Conservation (phyloP, 1,140 invertebrate genomes). For the Bilobella aurantiaca region DNA sequence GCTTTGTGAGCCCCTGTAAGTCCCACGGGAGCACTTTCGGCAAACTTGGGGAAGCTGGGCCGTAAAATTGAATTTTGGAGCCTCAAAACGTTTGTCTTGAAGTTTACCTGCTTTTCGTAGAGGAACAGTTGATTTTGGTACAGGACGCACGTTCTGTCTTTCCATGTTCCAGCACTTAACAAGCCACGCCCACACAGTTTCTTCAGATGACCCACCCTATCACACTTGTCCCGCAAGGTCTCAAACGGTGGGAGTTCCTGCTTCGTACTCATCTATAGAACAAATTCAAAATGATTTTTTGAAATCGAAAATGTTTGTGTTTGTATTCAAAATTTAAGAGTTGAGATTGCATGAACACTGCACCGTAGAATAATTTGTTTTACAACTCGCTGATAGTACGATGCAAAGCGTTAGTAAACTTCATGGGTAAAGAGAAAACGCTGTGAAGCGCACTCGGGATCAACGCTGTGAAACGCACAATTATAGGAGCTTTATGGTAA, state of each 20-base stretch:
- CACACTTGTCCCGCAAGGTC: not conserved
- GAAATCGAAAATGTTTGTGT: not conserved
- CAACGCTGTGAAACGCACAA: too few relatives aligned
- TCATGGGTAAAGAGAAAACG: too few relatives aligned
- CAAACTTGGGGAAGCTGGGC: not conserved
- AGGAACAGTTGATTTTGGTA: constrained; percentile 37
- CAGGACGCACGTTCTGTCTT: constrained; percentile 37
- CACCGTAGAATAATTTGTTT: too few relatives aligned
- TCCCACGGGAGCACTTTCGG: not conserved
- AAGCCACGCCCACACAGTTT: constrained; percentile 38
- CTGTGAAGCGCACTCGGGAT: too few relatives aligned
- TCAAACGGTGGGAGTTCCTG: not conserved
- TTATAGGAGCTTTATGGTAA: too few relatives aligned
- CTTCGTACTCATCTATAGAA: not conserved
- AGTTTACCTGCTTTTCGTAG: constrained; percentile 38
- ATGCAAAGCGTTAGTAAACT: too few relatives aligned
- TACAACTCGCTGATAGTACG: too few relatives aligned
- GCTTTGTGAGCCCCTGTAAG: not conserved
- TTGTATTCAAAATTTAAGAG: not conserved
- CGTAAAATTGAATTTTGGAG: too few relatives aligned
- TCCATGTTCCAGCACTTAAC: constrained; percentile 38
- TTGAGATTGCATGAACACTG: not conserved
- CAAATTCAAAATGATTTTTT: too few relatives aligned
- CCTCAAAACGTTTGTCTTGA: not conserved
- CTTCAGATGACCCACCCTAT: constrained; percentile 33